Conservation (phyloP, 2,888 invertebrate species). For the Tetragonisca angustula region DNA sequence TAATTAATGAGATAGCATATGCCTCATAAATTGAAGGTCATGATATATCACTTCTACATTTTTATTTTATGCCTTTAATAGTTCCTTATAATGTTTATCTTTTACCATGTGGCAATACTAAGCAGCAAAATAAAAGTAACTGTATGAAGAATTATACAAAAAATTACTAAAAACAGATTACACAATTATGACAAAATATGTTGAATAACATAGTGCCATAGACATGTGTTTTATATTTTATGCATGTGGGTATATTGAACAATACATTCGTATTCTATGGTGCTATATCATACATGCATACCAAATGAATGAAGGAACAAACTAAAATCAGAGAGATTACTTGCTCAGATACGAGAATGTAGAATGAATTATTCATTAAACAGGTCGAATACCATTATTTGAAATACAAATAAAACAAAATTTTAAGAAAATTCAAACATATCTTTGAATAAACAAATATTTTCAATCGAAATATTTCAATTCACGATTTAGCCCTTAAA, state of each 20-base stretch:
- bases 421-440: slow-evolving; percentile 1
- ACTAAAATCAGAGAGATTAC: slow-evolving; percentile 66
- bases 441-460: slow-evolving; percentile 7
- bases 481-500: not conserved
- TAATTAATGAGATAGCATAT: slow-evolving; percentile 13
- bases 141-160: not conserved
- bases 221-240: not conserved
- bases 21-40: slow-evolving; percentile 36
- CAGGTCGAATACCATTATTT: slow-evolving; percentile 62
- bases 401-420: slow-evolving; percentile 52
- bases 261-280: slow-evolving; percentile 30
- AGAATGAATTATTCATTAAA: slow-evolving; percentile 71
- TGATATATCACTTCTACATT: slow-evolving; percentile 16
- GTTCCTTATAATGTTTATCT: not conserved
- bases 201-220: not conserved
- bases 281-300: slow-evolving; percentile 62
- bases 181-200: not conserved
- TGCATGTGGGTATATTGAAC: not conserved
- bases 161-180: not conserved
- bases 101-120: not conserved
- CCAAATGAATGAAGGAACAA: slow-evolving; percentile 56
- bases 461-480: slow-evolving; percentile 1
- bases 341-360: slow-evolving; percentile 44
- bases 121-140: not conserved
- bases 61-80: slow-evolving; percentile 25